A percentile compares a stretch with the other conserved stretches of the same genome.
phyloP scores from a whole-genome alignment of 1,140 invertebrate species.

The Drosophila miranda region DNA sequence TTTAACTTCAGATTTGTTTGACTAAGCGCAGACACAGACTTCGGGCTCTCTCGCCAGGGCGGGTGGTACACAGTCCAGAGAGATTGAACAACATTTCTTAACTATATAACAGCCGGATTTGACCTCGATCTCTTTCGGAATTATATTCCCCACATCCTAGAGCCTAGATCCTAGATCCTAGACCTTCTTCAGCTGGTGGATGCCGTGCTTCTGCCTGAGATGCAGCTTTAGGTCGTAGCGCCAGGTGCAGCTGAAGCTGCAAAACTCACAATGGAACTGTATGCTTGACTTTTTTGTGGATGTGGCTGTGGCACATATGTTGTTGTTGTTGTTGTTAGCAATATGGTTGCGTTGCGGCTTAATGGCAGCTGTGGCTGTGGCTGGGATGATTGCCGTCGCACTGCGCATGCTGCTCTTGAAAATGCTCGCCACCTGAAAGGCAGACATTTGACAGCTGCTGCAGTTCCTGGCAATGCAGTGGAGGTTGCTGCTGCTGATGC shows the following conservation, averaged over 20 bases:
- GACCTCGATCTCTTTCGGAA: constrained; percentile 18
- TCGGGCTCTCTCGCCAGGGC: constrained; percentile 17
- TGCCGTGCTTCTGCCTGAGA: constrained; percentile 79
- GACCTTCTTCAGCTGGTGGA: constrained; percentile 79
- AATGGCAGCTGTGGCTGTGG: constrained; percentile 9
- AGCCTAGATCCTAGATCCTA: constrained; percentile 59
- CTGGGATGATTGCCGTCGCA: constrained; percentile 7
- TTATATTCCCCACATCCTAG: constrained; percentile 7
- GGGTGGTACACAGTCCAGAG: not conserved
- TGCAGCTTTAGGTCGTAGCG: constrained; percentile 81
- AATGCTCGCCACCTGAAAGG: constrained; percentile 75
- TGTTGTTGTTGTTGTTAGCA: constrained; percentile 29
- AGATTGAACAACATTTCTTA: constrained; percentile 34
- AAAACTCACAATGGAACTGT: constrained; percentile 79
- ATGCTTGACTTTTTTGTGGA: constrained; percentile 60
- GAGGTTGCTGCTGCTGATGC: constrained; percentile 30
- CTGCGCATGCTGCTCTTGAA: constrained; percentile 38
- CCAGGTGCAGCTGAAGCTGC: constrained; percentile 78
- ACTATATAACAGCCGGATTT: constrained; percentile 33
- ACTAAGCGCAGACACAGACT: constrained; percentile 53
- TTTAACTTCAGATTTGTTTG: constrained; percentile 61
- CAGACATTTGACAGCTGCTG: constrained; percentile 74
- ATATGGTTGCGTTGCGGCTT: constrained; percentile 32
- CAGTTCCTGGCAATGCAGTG: constrained; percentile 60
- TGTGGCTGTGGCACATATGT: constrained; percentile 6